These are phyloP conservation scores for Choloepus didactylus DNA, from an alignment of 2,797 vertebrate species.

Conservation along the genomic window DNA sequence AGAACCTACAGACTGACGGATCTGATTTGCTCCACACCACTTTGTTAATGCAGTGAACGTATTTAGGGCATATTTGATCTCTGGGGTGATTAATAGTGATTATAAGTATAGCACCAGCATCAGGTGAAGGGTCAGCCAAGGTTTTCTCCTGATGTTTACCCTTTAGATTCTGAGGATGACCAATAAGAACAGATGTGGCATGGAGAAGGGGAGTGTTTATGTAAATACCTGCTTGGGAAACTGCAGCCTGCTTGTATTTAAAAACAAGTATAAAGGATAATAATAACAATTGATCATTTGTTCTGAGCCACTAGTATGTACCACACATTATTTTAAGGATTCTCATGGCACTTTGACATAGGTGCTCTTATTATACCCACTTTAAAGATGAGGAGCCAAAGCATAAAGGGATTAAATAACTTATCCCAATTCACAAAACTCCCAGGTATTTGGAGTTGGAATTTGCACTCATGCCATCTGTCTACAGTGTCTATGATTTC, in stretches of 20 bases:
- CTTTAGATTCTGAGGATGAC: neutral
- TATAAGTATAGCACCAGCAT: neutral
- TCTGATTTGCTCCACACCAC: neutral
- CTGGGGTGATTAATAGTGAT: neutral
- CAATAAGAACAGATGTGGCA: neutral
- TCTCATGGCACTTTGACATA: neutral
- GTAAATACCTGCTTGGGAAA: neutral
- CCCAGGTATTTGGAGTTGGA: neutral
- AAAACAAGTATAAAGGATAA: neutral
- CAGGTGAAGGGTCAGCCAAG: neutral
- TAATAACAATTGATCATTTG: neutral
- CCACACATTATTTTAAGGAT: neutral
- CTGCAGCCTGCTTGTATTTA: neutral
- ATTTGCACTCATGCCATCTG: neutral
- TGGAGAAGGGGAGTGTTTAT: neutral
- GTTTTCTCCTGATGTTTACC: neutral
- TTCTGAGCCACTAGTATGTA: neutral
- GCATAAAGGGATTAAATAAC: neutral
- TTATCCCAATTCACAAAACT: neutral
- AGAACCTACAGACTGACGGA: neutral
- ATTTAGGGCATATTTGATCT: neutral
- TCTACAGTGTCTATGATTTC: neutral
- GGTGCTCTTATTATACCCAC: neutral
- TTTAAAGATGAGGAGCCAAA: slow-evolving; percentile 10
- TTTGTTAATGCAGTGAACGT: neutral